These are phyloP conservation scores for Neotragus moschatus DNA, from an alignment of 2,113 vertebrate species.

Conservation along the genomic window DNA sequence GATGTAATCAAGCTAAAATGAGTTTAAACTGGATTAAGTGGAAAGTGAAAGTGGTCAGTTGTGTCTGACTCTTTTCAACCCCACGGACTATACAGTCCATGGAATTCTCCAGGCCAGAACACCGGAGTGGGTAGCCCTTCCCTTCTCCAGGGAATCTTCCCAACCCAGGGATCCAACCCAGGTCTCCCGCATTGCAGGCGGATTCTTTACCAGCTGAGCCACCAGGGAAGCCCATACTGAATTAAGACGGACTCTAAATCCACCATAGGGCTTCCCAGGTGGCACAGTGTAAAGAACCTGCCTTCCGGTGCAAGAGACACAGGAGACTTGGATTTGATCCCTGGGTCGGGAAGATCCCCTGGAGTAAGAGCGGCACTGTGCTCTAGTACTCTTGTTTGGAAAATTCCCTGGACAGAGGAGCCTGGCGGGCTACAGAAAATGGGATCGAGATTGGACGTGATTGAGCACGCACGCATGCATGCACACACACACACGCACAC, in stretches of 20 bases:
- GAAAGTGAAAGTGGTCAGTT: neutral
- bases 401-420: neutral
- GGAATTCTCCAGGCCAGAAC: neutral
- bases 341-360: neutral
- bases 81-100: neutral
- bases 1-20: neutral
- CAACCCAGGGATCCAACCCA: neutral
- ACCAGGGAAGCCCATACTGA: rapidly evolving
- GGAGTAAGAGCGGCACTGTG: neutral
- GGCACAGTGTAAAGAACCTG: neutral
- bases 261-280: neutral
- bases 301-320: neutral
- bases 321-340: neutral
- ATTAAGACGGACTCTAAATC: neutral
- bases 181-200: rapidly evolving
- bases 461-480: rapidly evolving
- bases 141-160: neutral
- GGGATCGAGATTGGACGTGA: neutral
- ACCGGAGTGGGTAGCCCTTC: neutral
- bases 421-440: neutral
- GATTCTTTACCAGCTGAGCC: neutral
- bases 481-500: rapidly evolving
- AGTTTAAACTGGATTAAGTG: neutral
- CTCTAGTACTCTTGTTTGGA: neutral
- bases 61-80: neutral